A percentile compares a stretch with the other conserved stretches of the same genome.
Conservation (phyloP, 2,888 invertebrate genomes). For the Caenorhabditis becei region DNA sequence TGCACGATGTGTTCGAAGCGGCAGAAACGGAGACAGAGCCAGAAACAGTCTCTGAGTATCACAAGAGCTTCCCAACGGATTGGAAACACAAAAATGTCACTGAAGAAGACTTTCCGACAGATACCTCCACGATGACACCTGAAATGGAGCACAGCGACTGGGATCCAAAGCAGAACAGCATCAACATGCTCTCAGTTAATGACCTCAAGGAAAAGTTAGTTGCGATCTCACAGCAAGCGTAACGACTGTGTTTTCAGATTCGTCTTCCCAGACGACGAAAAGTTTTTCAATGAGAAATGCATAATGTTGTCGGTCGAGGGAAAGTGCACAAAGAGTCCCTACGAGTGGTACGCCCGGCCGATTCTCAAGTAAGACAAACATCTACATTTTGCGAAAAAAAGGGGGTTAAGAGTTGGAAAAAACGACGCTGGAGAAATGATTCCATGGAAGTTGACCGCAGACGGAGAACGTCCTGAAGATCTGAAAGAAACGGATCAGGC, state of each 20-base stretch:
- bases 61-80: constrained; percentile 17
- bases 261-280: constrained; percentile 22
- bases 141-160: constrained; percentile 31
- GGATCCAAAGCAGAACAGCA: constrained; percentile 38
- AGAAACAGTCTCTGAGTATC: constrained; percentile 12
- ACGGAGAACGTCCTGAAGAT: background rate
- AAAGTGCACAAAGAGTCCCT: constrained; percentile 62
- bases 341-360: constrained; percentile 66
- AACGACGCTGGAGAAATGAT: constrained; percentile 25
- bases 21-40: background rate
- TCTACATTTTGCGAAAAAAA: background rate
- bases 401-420: constrained; percentile 24
- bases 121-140: background rate
- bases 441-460: constrained; percentile 3
- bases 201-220: constrained; percentile 23
- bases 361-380: constrained; percentile 35
- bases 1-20: constrained; percentile 28
- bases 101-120: background rate
- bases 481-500: constrained; percentile 28
- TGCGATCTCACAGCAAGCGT: background rate
- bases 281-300: background rate
- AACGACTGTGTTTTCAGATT: constrained; percentile 3
- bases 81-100: constrained; percentile 26
- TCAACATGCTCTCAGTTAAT: constrained; percentile 23
- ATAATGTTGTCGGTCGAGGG: constrained; percentile 64